These are phyloP conservation scores for Microtus pennsylvanicus DNA, from an alignment of 2,113 vertebrate genomes.

Conservation along the genomic window DNA sequence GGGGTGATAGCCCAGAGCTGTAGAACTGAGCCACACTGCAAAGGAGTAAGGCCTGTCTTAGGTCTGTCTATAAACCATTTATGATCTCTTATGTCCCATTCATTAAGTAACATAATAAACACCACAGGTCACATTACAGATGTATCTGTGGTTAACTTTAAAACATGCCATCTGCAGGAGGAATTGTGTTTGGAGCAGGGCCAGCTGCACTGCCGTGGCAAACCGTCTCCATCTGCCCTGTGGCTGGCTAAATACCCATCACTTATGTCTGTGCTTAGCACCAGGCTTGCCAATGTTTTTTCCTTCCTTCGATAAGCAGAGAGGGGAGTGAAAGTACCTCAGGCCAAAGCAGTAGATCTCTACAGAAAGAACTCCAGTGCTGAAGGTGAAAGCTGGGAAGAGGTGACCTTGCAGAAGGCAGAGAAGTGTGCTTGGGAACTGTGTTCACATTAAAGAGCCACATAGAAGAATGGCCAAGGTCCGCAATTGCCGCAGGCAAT, in stretches of 20 bases:
- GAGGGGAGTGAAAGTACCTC: neutral
- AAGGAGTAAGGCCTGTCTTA: neutral
- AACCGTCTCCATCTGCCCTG: slow-evolving; percentile 26
- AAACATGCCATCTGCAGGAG: slow-evolving; percentile 54
- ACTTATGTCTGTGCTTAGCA: neutral
- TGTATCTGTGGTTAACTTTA: slow-evolving; percentile 50
- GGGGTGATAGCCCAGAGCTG: neutral
- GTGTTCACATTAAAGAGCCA: neutral
- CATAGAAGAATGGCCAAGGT: neutral
- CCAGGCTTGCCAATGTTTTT: neutral
- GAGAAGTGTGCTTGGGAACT: neutral
- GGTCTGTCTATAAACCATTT: slow-evolving; percentile 52
- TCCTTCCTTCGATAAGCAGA: neutral
- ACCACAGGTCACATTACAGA: neutral
- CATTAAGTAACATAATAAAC: slow-evolving; percentile 47
- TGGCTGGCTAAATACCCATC: neutral
- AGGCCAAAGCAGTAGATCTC: neutral
- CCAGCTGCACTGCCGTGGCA: slow-evolving; percentile 37
- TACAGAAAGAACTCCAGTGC: neutral
- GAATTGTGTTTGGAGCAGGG: slow-evolving; percentile 5
- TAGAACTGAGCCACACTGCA: slow-evolving; percentile 38
- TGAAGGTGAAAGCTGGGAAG: neutral
- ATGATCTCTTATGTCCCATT: slow-evolving; percentile 23
- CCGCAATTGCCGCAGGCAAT: neutral
- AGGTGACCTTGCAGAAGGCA: neutral